These are phyloP conservation scores for Pangasianodon hypophthalmus DNA, from an alignment of 2,113 vertebrate species.

Conservation along the genomic window DNA sequence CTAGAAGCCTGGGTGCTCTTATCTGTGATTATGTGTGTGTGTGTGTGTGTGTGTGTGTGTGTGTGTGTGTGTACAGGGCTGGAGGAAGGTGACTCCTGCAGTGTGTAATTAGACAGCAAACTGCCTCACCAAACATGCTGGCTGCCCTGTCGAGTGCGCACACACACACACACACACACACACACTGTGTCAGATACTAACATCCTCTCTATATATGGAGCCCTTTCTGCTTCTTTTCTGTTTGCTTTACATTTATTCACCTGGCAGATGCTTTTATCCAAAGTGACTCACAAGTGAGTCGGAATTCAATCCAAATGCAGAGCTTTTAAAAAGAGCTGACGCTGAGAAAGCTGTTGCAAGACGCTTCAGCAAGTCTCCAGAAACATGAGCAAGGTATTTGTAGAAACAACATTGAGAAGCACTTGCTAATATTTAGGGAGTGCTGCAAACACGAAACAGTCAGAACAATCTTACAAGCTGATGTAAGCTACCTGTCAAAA, in stretches of 20 bases:
- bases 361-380: neutral
- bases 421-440: neutral
- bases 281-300: neutral
- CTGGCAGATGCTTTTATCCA: neutral
- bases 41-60: conserved; percentile 23
- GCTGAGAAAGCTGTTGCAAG: neutral
- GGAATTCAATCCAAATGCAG: neutral
- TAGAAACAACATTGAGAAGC: neutral
- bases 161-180: conserved; percentile 21
- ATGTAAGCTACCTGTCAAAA: neutral
- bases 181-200: neutral
- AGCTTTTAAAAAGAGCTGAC: conserved; percentile 5
- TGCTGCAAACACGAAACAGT: neutral
- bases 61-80: conserved; percentile 46
- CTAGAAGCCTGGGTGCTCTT: neutral
- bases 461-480: neutral
- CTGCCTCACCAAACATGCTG: conserved; percentile 70
- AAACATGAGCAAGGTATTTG: neutral
- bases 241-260: neutral
- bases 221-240: neutral
- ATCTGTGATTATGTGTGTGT: conserved; percentile 22
- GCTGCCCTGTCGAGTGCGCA: conserved; percentile 62
- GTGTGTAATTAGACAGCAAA: conserved; percentile 79
- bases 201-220: neutral
- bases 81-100: conserved; percentile 75